Percentiles rank a stretch among this genome's conserved stretches.
These are phyloP conservation scores for Microcebus lehilahytsara DNA, from an alignment of 2,113 vertebrate species.

Conservation along the genomic window DNA sequence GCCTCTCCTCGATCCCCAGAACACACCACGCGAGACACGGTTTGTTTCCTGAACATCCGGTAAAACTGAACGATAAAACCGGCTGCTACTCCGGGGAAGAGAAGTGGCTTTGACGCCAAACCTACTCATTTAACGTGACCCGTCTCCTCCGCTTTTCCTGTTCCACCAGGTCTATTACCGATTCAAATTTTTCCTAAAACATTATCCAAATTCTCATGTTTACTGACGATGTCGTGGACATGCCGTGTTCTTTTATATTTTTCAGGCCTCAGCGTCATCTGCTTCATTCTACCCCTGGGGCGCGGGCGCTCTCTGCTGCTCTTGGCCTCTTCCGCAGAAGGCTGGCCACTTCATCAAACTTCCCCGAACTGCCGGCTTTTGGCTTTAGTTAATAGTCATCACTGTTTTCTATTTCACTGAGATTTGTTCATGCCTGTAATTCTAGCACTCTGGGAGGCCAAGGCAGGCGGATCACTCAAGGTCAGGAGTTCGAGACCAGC, in stretches of 20 bases:
- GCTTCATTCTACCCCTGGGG: no score
- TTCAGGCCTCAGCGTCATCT: fast-evolving
- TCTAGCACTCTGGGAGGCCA: no score
- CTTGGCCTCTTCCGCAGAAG: no score
- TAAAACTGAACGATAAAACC: background rate
- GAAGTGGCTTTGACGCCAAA: no score
- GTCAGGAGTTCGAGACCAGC: no score
- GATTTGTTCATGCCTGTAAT: no score
- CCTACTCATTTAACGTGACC: fast-evolving
- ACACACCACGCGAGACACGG: fast-evolving
- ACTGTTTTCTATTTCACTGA: background rate
- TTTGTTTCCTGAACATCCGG: background rate
- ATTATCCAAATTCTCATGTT: fast-evolving
- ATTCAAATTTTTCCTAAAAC: background rate
- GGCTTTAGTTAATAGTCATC: background rate
- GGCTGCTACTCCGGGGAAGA: no score
- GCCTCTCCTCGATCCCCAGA: background rate
- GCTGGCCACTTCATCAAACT: no score
- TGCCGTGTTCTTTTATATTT: no score
- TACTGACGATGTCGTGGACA: fast-evolving
- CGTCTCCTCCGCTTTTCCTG: background rate
- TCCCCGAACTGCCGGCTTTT: background rate
- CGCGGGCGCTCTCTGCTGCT: no score
- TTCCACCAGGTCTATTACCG: background rate
- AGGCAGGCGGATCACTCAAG: no score